Evolutionary conservation across 2,888 invertebrate species (phyloP).

Genomic region (Ecliptopera silaceata): DNA sequence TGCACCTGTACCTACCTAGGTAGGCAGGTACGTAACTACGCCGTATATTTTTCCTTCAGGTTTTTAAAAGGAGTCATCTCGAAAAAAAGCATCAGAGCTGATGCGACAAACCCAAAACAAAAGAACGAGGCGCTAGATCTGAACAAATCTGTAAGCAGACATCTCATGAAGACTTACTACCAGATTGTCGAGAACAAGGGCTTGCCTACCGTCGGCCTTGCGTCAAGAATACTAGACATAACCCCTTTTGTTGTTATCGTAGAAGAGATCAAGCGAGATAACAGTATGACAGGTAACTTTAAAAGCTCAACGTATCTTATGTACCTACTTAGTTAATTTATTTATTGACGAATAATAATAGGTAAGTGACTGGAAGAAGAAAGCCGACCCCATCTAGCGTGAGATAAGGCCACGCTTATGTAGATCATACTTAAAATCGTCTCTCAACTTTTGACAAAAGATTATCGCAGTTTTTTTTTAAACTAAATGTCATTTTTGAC

Average conservation of each 20-base stretch:
- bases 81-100: conserved; percentile 83
- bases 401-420: too few relatives aligned
- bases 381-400: too few relatives aligned
- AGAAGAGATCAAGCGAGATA: conserved; percentile 42
- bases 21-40: too few relatives aligned
- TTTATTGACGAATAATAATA: too few relatives aligned
- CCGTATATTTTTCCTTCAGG: conserved; percentile 34
- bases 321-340: neutral
- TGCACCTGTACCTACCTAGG: too few relatives aligned
- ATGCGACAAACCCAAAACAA: conserved; percentile 82
- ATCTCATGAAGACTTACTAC: conserved; percentile 86
- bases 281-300: conserved; percentile 27
- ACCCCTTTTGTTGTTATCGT: conserved; percentile 88
- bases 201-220: conserved; percentile 84
- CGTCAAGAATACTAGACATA: conserved; percentile 89
- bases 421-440: too few relatives aligned
- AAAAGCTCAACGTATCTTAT: neutral
- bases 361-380: too few relatives aligned
- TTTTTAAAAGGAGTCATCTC: conserved; percentile 52
- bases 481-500: too few relatives aligned
- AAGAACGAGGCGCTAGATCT: conserved; percentile 70
- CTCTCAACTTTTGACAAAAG: too few relatives aligned
- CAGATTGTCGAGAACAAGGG: conserved; percentile 81
- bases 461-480: too few relatives aligned
- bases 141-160: conserved; percentile 82